Conservation (phyloP, 2,888 invertebrate genomes). For the Thysanoteuthis rhombus region DNA sequence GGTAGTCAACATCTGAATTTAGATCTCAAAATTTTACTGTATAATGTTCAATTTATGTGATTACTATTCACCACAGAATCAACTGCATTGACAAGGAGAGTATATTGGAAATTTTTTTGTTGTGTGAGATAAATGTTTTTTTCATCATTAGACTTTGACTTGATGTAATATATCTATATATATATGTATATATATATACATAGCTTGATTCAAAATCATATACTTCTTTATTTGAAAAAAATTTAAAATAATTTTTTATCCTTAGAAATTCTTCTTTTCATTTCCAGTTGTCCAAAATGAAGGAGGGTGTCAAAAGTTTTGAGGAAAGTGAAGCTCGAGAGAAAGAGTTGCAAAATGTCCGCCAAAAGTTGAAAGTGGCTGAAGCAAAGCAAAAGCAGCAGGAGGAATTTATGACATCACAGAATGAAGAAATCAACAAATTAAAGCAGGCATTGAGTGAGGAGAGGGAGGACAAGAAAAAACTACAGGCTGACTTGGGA, state of each 20-base stretch:
- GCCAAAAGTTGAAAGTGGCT: slow-evolving; percentile 64
- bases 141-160: no score
- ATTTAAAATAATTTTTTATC: not conserved
- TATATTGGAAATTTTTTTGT: no score
- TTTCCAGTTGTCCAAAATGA: slow-evolving; percentile 14
- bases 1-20: no score
- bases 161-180: no score
- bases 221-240: no score
- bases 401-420: slow-evolving; percentile 51
- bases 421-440: slow-evolving; percentile 61
- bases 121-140: no score
- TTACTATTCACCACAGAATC: no score
- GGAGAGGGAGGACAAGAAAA: slow-evolving; percentile 56
- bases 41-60: no score
- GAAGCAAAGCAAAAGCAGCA: slow-evolving; percentile 62
- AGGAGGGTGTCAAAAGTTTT: slow-evolving; percentile 37
- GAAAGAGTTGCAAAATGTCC: slow-evolving; percentile 60
- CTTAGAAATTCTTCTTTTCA: not conserved
- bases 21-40: no score
- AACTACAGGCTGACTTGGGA: slow-evolving; percentile 57
- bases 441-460: slow-evolving; percentile 50
- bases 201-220: no score
- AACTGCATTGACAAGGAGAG: no score
- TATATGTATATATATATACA: no score
- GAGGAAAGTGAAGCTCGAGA: slow-evolving; percentile 64